These are phyloP conservation scores for Hoplostethus atlanticus DNA, from an alignment of 2,797 vertebrate genomes.

Conservation along the genomic window DNA sequence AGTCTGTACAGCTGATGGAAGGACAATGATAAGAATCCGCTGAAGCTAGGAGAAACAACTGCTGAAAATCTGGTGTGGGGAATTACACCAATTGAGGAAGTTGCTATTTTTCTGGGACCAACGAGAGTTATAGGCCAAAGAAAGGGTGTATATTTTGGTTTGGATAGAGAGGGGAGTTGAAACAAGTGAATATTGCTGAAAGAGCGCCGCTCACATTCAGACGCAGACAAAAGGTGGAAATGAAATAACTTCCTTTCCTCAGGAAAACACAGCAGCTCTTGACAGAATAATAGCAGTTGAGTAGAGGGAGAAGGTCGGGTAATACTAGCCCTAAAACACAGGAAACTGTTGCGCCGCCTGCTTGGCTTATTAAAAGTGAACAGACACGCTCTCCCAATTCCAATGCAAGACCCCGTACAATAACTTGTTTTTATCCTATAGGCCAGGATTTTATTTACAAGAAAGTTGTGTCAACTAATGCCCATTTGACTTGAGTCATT, in stretches of 20 bases:
- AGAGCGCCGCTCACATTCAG: conserved; percentile 97
- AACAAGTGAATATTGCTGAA: conserved; percentile 98
- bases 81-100: conserved; percentile 99
- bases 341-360: conserved; percentile 93
- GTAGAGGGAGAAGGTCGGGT: conserved; percentile 85
- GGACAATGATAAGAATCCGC: conserved; percentile 90
- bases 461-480: conserved; percentile 3
- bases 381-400: conserved; percentile 76
- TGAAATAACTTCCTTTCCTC: conserved; percentile 98
- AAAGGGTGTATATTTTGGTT: conserved; percentile 98
- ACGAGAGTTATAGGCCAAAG: conserved; percentile 91
- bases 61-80: conserved; percentile 90
- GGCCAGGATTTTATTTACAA: conserved; percentile 9
- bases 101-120: conserved; percentile 96
- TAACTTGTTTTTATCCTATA: conserved; percentile 24
- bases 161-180: conserved; percentile 92
- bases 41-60: conserved; percentile 89
- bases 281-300: conserved; percentile 96
- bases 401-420: conserved; percentile 46
- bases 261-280: conserved; percentile 91
- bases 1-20: conserved; percentile 88
- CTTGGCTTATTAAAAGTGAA: conserved; percentile 87
- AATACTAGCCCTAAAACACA: conserved; percentile 84
- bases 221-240: conserved; percentile 99
- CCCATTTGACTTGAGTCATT: neutral